These are phyloP conservation scores for Cephus pulcher DNA, from an alignment of 2,888 invertebrate species.

Conservation along the genomic window DNA sequence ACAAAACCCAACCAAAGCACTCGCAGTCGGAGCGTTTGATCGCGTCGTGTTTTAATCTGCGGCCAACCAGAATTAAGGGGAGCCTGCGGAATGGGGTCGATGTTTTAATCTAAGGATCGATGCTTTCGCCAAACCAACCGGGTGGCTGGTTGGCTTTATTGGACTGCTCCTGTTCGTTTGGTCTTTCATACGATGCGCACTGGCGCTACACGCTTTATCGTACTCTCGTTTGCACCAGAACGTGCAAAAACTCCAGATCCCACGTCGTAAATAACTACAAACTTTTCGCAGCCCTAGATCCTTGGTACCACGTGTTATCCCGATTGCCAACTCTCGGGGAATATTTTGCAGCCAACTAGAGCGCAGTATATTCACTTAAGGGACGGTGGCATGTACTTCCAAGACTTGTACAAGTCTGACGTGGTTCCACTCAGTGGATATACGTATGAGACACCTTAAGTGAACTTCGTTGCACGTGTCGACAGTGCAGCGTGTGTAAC, in stretches of 20 bases:
- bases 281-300: not conserved
- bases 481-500: conserved; percentile 11
- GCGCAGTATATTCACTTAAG: not conserved
- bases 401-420: not conserved
- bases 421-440: not conserved
- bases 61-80: conserved; percentile 16
- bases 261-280: conserved; percentile 14
- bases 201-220: not conserved
- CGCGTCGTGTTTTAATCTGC: conserved; percentile 46
- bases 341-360: not conserved
- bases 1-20: not conserved
- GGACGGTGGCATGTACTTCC: not conserved
- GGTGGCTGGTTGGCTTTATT: not conserved
- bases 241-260: conserved; percentile 4
- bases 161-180: not conserved
- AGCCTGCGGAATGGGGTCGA: conserved; percentile 21
- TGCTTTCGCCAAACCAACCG: conserved; percentile 35
- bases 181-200: not conserved
- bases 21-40: conserved; percentile 28
- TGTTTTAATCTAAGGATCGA: conserved; percentile 53
- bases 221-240: not conserved
- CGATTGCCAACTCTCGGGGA: not conserved
- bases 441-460: not conserved
- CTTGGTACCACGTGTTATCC: not conserved
- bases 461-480: conserved; percentile 8